Base-by-base conservation (phyloP, 2,888 invertebrate species). In the Anodontia alba region DNA sequence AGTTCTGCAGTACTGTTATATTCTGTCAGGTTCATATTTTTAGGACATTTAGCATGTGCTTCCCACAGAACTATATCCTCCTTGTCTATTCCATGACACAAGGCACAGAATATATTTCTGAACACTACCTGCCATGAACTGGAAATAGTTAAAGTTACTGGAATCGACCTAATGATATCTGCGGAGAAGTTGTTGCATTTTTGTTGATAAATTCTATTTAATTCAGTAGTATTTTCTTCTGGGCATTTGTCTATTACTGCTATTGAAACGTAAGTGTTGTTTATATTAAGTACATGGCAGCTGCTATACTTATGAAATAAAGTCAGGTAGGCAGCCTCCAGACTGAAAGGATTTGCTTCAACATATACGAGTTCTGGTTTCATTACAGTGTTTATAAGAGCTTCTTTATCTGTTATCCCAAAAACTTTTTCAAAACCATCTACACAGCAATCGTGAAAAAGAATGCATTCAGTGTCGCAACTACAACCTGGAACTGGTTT, bases 61-160 rank as follows among this genome's bases (percentile, higher is more conserved):
- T 23, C 20, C 69, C 69, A 69, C 43, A 69, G 15, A 3, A 43
- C 43, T n/a, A 69, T n/a, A 42, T 69, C 69, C 38, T 69, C 69
- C 43, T 38, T 42, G 5, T 42, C 17, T 26, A 69, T 12, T 42
- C 69, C 69, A 23, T 69, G 69, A 43, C 69, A 69, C 17, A 69
- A 29, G 5, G 69, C 42, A 42, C 69, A 69, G 23, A 26, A 69
- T 5, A 69, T 29, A 42, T 69, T 69, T 33, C 69, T 69, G 29
- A 69, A 69, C 8, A 69, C 69, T 2, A 69, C 29, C 29, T 69
- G 69, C 69, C 69, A 69, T 29, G n/a, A 1, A 10, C 8, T 26
- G 1, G 42, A 46, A 42, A 69, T 23, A 2, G 26, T 23, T n/a
- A 69, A 29, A 46, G 69, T 43, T 23, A 38, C 69, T 42, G 69